Base-by-base conservation (phyloP, 92 coral and sea anemone species). In the Metridium senile region DNA sequence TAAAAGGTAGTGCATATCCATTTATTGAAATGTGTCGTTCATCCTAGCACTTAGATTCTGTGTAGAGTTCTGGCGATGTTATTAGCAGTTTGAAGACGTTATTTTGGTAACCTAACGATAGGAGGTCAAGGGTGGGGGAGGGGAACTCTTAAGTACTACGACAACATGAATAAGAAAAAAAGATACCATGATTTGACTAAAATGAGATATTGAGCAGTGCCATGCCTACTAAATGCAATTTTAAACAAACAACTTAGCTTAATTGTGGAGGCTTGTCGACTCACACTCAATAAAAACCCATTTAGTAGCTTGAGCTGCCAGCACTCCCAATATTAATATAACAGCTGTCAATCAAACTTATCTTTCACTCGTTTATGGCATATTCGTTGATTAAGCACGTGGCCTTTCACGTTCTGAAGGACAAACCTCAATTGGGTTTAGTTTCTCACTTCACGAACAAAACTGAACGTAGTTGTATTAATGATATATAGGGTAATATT, bases 91-190 rank as follows among this genome's bases (percentile, higher is more conserved):
- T 51, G 74, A 46, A 56, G 84, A 79, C 84, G 76, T 54, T 70
- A 77, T 77, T 77, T 68, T 56, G 66, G 77, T 67, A 79, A 79
- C 84, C 76, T 79, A 79, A 70, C 84, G 76, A 79, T 79, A 79
- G 84, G 76, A 79, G 84, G 84, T 79, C 84, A 79, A 79, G 84
- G 69, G 84, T 54, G 61, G 84, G 84, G 84, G 70, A 34, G 84
- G 84, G 76, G 27, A 68, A 53, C 84, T 79, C 84, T 68, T 70
- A 79, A 79, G 70, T 23, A 27, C 59, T 33, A 53, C 63, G 84
- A 79, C 84, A 79, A 74, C 76, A 71, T 66, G 82, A 53, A 79
- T 33, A 68, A 68, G 76, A 70, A 71, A 33, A 57, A 53, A 33
- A 46, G 84, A 66, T 79, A 52, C 68, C 65, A 73, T 26, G 63